phyloP scores from a whole-genome alignment of 2,888 invertebrate genomes.

The Ferrisia virgata region DNA sequence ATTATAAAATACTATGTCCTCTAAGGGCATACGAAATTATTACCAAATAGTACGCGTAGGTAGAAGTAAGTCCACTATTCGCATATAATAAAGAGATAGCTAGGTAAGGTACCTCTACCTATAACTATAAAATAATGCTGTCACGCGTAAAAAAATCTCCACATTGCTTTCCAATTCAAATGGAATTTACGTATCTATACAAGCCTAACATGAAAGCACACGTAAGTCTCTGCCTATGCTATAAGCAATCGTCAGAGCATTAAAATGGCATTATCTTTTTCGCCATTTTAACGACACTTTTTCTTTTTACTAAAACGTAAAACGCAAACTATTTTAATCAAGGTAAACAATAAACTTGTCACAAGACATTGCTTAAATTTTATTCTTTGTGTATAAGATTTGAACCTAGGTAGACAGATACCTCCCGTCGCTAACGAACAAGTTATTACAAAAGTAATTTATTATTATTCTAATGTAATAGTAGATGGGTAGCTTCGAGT shows the following conservation, averaged over 20 bases:
- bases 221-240: too few relatives aligned
- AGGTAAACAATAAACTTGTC: conserved; percentile 13
- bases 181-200: background rate
- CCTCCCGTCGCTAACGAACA: background rate
- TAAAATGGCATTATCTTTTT: background rate
- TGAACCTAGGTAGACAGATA: background rate
- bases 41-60: background rate
- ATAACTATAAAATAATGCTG: background rate
- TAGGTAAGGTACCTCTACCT: too few relatives aligned
- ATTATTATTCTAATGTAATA: background rate
- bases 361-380: background rate
- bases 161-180: background rate
- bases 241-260: background rate
- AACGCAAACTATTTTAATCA: background rate
- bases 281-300: background rate
- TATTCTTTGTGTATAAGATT: background rate
- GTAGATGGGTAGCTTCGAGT: background rate
- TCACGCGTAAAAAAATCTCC: background rate
- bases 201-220: background rate
- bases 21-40: background rate
- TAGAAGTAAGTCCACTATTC: background rate
- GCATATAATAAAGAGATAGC: background rate
- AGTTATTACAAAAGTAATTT: conserved; percentile 13
- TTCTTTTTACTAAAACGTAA: background rate
- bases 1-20: background rate